Evolutionary conservation across 2,113 vertebrate species (phyloP).

Genomic region (Heterochromis multidens): DNA sequence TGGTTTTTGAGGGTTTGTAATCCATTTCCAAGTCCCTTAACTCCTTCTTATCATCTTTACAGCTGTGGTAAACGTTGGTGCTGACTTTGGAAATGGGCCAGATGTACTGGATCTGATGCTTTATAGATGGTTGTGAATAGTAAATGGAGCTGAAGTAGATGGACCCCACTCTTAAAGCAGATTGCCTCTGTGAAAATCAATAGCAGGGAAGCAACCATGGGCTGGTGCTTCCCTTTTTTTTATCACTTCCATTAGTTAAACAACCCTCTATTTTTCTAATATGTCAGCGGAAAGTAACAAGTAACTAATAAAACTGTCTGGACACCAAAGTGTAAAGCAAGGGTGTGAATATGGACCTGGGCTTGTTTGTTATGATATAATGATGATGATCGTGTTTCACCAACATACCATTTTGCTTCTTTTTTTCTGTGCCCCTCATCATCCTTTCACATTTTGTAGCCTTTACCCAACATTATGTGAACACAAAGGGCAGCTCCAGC

Average conservation of each 20-base stretch:
- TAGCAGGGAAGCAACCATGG: not conserved
- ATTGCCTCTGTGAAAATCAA: constrained; percentile 39
- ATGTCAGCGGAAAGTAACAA: not conserved
- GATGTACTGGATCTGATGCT: not conserved
- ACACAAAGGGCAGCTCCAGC: not conserved
- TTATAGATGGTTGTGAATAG: constrained; percentile 19
- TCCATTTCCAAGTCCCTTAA: not conserved
- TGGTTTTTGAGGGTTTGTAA: not conserved
- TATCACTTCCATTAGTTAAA: not conserved
- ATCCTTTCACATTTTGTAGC: not conserved
- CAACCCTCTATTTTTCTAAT: not conserved
- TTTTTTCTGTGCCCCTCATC: not conserved
- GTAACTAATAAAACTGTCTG: not conserved
- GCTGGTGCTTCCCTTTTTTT: not conserved
- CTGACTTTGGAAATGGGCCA: constrained; percentile 20
- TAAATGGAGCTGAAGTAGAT: constrained; percentile 16
- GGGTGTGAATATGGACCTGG: not conserved
- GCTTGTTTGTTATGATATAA: not conserved
- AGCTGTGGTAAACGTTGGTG: not conserved
- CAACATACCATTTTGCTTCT: not conserved
- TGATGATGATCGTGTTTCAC: not conserved
- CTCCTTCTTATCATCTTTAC: not conserved
- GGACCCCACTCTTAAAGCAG: not conserved
- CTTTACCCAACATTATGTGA: not conserved
- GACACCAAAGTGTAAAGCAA: not conserved